phyloP scores from a whole-genome alignment of 2,113 vertebrate genomes.

The Cettia cetti region DNA sequence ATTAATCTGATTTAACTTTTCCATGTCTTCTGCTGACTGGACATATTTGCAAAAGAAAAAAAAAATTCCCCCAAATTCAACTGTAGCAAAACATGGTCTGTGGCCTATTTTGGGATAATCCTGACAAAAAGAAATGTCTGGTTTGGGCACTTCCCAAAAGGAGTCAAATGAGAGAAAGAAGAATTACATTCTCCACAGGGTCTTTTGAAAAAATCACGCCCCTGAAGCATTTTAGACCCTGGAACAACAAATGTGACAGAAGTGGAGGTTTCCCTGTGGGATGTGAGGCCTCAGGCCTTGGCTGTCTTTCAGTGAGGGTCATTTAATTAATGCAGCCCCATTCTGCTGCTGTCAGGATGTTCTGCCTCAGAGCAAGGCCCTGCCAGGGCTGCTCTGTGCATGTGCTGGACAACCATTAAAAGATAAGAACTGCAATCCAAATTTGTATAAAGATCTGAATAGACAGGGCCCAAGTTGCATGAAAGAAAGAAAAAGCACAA shows the following conservation, averaged over 20 bases:
- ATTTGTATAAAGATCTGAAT: not conserved
- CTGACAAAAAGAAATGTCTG: not conserved
- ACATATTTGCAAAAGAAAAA: not conserved
- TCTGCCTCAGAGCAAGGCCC: not conserved
- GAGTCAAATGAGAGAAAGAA: not conserved
- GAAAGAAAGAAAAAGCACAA: not conserved
- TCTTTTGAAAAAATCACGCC: not conserved
- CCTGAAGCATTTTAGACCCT: not conserved
- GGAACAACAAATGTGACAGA: not conserved
- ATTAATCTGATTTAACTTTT: not conserved
- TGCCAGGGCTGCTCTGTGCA: not conserved
- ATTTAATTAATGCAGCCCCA: not conserved
- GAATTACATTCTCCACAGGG: not conserved
- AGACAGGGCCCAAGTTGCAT: not conserved
- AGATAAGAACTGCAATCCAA: not conserved
- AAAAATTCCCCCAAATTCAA: not conserved
- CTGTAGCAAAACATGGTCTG: not conserved
- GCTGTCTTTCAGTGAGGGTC: not conserved
- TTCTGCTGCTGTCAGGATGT: not conserved
- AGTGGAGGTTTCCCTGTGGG: not conserved
- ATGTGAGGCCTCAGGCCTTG: not conserved
- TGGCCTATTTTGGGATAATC: not conserved
- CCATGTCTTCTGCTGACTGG: not conserved
- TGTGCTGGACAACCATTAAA: not conserved
- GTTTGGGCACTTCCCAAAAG: not conserved